These are phyloP conservation scores for Tanypteryx hageni DNA, from an alignment of 2,888 invertebrate species.

Conservation along the genomic window DNA sequence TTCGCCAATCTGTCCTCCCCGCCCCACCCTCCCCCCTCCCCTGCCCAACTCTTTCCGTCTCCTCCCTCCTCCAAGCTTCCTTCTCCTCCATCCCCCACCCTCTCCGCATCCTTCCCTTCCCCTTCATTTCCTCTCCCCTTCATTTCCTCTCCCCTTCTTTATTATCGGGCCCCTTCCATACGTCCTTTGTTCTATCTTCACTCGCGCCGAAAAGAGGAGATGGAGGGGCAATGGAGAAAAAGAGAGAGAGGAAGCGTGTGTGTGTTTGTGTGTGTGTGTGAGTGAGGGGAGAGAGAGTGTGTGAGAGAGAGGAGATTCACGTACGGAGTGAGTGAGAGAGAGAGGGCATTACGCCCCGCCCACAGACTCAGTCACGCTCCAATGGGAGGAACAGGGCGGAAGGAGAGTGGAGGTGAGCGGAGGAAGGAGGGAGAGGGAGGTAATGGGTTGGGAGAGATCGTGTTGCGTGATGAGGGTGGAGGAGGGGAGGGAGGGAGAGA, in stretches of 20 bases:
- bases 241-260: neutral
- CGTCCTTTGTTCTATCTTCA: constrained; percentile 54
- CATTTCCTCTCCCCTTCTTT: neutral
- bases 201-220: constrained; percentile 47
- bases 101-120: neutral
- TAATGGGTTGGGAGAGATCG: neutral
- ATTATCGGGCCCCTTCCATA: neutral
- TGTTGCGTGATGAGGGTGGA: neutral
- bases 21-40: neutral
- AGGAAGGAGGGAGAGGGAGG: neutral
- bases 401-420: neutral
- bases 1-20: neutral
- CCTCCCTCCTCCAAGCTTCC: neutral
- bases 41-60: neutral
- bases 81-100: neutral
- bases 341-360: constrained; percentile 53
- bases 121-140: neutral
- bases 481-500: neutral
- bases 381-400: constrained; percentile 52
- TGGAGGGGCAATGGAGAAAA: neutral
- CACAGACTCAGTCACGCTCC: constrained; percentile 62
- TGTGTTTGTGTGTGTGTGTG: neutral
- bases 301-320: constrained; percentile 35
- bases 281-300: neutral
- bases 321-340: constrained; percentile 25